phyloP scores from a whole-genome alignment of 2,113 vertebrate species.

The Daphoenositta chrysoptera region DNA sequence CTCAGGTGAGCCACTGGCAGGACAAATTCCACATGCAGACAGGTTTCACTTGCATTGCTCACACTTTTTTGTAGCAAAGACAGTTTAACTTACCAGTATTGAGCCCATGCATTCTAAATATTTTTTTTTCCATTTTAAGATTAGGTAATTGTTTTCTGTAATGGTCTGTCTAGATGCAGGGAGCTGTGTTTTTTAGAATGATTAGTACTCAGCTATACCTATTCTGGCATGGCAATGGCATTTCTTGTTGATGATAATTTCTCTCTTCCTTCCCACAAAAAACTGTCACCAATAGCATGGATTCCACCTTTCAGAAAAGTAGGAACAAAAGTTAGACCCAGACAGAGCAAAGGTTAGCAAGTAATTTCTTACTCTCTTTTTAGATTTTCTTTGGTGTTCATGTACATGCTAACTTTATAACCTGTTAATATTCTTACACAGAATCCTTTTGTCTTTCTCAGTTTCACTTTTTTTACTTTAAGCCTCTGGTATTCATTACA shows the following conservation, averaged over 20 bases:
- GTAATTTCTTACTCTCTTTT: not conserved
- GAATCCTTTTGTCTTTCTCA: not conserved
- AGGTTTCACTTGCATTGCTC: not conserved
- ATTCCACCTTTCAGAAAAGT: not conserved
- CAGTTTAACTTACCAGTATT: not conserved
- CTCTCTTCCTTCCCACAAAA: not conserved
- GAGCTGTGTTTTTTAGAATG: not conserved
- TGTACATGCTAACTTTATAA: not conserved
- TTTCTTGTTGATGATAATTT: not conserved
- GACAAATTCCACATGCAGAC: not conserved
- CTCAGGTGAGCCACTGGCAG: not conserved
- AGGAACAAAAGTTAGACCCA: not conserved
- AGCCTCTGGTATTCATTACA: not conserved
- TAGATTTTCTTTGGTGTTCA: not conserved
- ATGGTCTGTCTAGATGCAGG: not conserved
- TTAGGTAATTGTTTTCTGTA: not conserved
- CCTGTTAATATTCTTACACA: not conserved
- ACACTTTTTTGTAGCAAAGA: not conserved
- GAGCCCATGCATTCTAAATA: not conserved
- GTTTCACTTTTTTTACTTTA: not conserved
- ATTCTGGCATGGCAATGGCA: not conserved
- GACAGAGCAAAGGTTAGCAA: not conserved
- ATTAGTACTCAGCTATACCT: not conserved
- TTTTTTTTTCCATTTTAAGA: not conserved
- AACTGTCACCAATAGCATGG: not conserved